Base-by-base conservation (phyloP, 2,888 invertebrate species). In the Hyles lineata region DNA sequence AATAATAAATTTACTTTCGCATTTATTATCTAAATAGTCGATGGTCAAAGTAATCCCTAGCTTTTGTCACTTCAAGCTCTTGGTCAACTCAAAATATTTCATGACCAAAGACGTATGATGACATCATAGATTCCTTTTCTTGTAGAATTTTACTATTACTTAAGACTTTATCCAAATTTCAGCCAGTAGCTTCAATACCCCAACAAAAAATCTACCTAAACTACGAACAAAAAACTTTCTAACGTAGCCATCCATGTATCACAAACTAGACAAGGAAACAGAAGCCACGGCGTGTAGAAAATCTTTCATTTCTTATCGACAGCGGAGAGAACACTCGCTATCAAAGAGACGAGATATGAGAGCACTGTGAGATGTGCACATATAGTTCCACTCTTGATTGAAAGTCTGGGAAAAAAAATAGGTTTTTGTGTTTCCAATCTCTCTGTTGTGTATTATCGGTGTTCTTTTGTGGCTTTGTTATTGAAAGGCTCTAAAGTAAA, bases 301-400 rank as follows among this genome's bases (percentile, higher is more conserved):
- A 90, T 90, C 89, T 91, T 89, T 90, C 92, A 91, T 92, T 90
- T 89, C 89, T 92, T 92, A 92, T 92, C 91, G 83, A 78, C 77
- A 73, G 77, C 77, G 81, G 17, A 50, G 79, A 82, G 83, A 80
- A 84, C 83, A 84, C 85, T 84, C 85, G 76, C 84, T 85, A 85
- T 86, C 84, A 83, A 81, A 83, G 80, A 77, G 78, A 79, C 72
- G 74, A 73, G 73, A 62, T 70, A 67, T 67, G 73, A 69, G 35
- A 72, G 52, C 70, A 70, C 70, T 73, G 70, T 70, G 67, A 50
- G 21, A 50, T 50, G 43, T 50, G 23, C 43, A 43, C 67, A 43
- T 35, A 11, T 21, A 23, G 43, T 43, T 43, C 43, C 17, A 43
- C 23, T 67, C 43, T 50, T 67, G 67, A 67, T 67, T 67, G 67